Percentiles rank a stretch among this genome's conserved stretches.
These are phyloP conservation scores for Nothobranchius kuhntae DNA, from an alignment of 2,113 vertebrate genomes.

Conservation along the genomic window DNA sequence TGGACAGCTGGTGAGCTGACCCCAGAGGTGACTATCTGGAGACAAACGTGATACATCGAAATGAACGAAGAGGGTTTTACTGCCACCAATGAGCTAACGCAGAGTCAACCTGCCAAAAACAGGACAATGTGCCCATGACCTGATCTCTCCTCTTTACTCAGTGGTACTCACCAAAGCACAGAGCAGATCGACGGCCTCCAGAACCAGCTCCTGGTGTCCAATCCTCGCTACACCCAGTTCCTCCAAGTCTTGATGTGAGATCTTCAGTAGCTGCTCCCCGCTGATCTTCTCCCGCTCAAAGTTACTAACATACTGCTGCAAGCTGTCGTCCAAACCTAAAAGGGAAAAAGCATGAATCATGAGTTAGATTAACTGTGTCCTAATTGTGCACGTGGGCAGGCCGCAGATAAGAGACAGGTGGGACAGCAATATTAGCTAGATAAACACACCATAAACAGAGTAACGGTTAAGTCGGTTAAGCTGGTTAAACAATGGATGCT, in stretches of 20 bases:
- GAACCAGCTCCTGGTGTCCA: slow-evolving; percentile 94
- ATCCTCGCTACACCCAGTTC: slow-evolving; percentile 93
- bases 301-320: slow-evolving; percentile 92
- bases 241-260: slow-evolving; percentile 97
- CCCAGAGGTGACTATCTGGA: slow-evolving; percentile 19
- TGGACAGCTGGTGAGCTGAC: slow-evolving; percentile 16
- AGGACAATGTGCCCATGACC: slow-evolving; percentile 12
- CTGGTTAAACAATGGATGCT: slow-evolving; percentile 69
- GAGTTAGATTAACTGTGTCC: background rate
- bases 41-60: slow-evolving; percentile 10
- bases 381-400: slow-evolving; percentile 5
- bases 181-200: slow-evolving; percentile 96
- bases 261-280: slow-evolving; percentile 93
- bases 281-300: slow-evolving; percentile 97
- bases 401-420: slow-evolving; percentile 71
- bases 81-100: slow-evolving; percentile 7
- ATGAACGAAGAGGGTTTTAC: slow-evolving; percentile 19
- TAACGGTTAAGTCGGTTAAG: slow-evolving; percentile 52
- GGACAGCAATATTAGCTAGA: slow-evolving; percentile 53
- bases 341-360: background rate
- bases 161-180: slow-evolving; percentile 92
- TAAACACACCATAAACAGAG: slow-evolving; percentile 64
- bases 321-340: slow-evolving; percentile 91
- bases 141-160: background rate
- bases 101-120: slow-evolving; percentile 20